Base-by-base conservation (phyloP, 2,113 vertebrate genomes). In the Odontesthes bonariensis region DNA sequence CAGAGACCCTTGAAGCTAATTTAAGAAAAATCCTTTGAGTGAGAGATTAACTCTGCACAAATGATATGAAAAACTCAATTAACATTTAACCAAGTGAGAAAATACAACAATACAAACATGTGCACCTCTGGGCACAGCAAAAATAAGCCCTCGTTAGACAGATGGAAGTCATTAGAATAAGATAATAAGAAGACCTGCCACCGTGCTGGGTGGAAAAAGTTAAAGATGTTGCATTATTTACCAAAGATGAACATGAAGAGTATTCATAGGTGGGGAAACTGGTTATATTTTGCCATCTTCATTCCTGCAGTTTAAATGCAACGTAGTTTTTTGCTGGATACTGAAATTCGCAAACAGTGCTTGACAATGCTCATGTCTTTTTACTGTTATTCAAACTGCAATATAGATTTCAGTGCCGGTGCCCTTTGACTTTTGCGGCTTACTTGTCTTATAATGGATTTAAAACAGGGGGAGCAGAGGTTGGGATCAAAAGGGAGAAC, bases 21-120 rank as follows among this genome's bases (percentile, higher is more conserved):
- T 90, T 81, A 54, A 68, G 76, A 74, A 71, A 84, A 84, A 90
- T 85, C 84, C 86, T 91, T 79, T 79, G 86, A 87, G 87, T 86
- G 77, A 85, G 86, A 92, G 84, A 89, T 91, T 90, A 92, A 90
- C 88, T 88, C 75, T 76, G 83, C 82, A 84, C 82, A 86, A 88
- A 91, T 78, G 66, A 91, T 85, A 91, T 82, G 66, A 35, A 87
- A 86, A 88, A 84, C 86, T 79, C 74, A 88, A 93, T 93, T 92
- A 92, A 92, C 90, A 93, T 91, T 92, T 91, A 94, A 91, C 87
- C 92, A 89, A 91, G 88, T 87, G 81, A 87, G 90, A 88, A 91
- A 93, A 91, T 86, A 70, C 73, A 83, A 86, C 88, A 89, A 88
- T 86, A 90, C 83, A 90, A 90, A 93, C 88, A 93, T 88, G 70